These are phyloP conservation scores for Sitodiplosis mosellana DNA, from an alignment of 1,140 invertebrate species.

Conservation along the genomic window DNA sequence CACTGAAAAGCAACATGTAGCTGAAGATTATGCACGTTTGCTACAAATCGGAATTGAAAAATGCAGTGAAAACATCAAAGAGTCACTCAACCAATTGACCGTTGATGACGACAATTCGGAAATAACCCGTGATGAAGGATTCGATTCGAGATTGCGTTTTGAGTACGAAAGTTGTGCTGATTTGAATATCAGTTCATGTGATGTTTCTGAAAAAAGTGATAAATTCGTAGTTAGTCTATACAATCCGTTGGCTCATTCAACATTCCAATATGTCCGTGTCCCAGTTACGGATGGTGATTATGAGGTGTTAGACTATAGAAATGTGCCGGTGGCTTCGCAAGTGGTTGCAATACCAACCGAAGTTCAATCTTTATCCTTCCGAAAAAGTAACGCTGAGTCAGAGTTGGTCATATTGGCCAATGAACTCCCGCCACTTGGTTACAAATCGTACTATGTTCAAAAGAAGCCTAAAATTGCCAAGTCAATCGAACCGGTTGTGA, in stretches of 20 bases:
- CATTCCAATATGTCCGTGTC: constrained; percentile 44
- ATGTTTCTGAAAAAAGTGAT: constrained; percentile 37
- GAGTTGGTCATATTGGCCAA: constrained; percentile 42
- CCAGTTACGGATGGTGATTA: constrained; percentile 42
- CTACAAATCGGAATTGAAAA: constrained; percentile 21
- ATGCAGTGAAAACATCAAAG: constrained; percentile 10
- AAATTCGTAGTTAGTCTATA: constrained; percentile 53
- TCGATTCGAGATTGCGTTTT: constrained; percentile 31
- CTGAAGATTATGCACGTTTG: constrained; percentile 63
- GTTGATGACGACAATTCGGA: too few species aligned
- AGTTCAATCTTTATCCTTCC: constrained; percentile 37
- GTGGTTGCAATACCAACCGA: constrained; percentile 34
- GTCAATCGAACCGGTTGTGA: background rate
- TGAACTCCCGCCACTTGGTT: constrained; percentile 41
- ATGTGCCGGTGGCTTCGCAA: constrained; percentile 26
- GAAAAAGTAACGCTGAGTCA: constrained; percentile 31
- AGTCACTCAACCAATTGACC: constrained; percentile 10
- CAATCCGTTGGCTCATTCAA: constrained; percentile 55
- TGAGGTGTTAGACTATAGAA: constrained; percentile 32
- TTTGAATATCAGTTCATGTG: constrained; percentile 44
- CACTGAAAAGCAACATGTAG: constrained; percentile 83
- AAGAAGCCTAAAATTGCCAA: constrained; percentile 3
- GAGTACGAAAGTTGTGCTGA: constrained; percentile 18
- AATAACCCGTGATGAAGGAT: constrained; percentile 25
- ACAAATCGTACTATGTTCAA: constrained; percentile 32